Conservation (phyloP, 2,797 vertebrate genomes). For the Holocentrus rufus region DNA sequence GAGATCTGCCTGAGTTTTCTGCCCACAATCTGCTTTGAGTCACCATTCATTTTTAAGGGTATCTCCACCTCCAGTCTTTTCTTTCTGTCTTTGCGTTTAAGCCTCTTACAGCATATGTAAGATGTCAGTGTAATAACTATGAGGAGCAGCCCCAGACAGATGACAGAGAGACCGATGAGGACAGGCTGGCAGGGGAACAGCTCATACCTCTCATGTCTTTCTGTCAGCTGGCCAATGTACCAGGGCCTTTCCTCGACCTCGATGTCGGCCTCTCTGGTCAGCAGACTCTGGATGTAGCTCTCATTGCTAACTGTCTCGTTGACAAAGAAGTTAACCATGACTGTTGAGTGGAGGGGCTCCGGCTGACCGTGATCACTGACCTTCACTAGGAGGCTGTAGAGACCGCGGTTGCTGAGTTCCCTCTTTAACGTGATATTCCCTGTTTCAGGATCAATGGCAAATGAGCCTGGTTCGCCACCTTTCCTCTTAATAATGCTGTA, state of each 20-base stretch:
- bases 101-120: slow-evolving; percentile 90
- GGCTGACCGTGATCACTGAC: slow-evolving; percentile 97
- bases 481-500: slow-evolving; percentile 97
- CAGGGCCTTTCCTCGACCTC: slow-evolving; percentile 89
- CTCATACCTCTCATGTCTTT: slow-evolving; percentile 84
- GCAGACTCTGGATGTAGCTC: slow-evolving; percentile 93
- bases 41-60: slow-evolving; percentile 91
- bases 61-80: slow-evolving; percentile 89
- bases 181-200: slow-evolving; percentile 86
- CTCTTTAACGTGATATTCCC: slow-evolving; percentile 97
- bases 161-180: slow-evolving; percentile 88
- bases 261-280: slow-evolving; percentile 90
- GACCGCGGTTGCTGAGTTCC: slow-evolving; percentile 90
- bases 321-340: slow-evolving; percentile 98
- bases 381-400: slow-evolving; percentile 95
- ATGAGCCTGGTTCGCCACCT: slow-evolving; percentile 92
- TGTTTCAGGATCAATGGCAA: slow-evolving; percentile 94
- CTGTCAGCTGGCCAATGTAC: slow-evolving; percentile 82
- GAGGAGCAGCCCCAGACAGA: slow-evolving; percentile 88
- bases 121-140: slow-evolving; percentile 88
- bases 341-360: slow-evolving; percentile 92
- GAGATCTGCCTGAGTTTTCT: slow-evolving; percentile 92
- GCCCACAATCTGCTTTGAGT: slow-evolving; percentile 83
- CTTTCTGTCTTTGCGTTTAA: slow-evolving; percentile 83
- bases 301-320: slow-evolving; percentile 98